Evolutionary conservation across 1,140 invertebrate genomes (phyloP).

Genomic region (Trinorchestia longiramus): DNA sequence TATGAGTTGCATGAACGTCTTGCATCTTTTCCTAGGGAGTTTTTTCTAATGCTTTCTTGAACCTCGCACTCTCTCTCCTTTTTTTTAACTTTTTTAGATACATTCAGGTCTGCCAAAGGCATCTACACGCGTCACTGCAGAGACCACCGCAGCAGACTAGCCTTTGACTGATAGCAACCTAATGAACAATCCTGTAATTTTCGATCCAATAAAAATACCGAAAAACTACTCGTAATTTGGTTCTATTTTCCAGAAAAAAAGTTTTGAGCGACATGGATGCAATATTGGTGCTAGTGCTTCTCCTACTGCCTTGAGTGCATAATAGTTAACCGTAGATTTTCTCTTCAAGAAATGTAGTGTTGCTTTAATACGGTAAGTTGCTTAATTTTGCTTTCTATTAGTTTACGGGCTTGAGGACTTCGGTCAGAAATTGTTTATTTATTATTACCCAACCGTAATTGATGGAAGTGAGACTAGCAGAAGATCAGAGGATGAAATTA

Average conservation of each 20-base stretch:
- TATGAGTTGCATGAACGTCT: not conserved
- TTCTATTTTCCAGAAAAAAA: not conserved
- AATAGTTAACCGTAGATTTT: not conserved
- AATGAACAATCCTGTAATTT: constrained; percentile 26
- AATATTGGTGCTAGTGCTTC: not conserved
- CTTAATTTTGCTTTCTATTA: not conserved
- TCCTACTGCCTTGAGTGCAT: not conserved
- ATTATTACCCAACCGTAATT: not conserved
- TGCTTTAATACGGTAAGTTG: not conserved
- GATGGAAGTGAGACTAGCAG: not conserved
- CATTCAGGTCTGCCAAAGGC: not conserved
- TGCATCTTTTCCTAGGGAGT: not conserved
- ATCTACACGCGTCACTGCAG: not conserved
- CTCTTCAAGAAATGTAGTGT: not conserved
- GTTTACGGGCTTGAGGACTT: not conserved
- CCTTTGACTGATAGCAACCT: constrained; percentile 18
- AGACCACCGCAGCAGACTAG: constrained; percentile 7
- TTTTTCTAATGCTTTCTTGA: not conserved
- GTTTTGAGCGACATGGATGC: not conserved
- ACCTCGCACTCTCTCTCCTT: not conserved
- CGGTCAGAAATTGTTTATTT: not conserved
- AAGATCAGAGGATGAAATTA: not conserved
- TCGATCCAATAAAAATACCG: constrained; percentile 1
- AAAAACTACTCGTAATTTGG: constrained; percentile 16
- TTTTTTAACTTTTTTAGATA: not conserved